Evolutionary conservation across 1,140 invertebrate genomes (phyloP).

Genomic region (Zophobas atratus): DNA sequence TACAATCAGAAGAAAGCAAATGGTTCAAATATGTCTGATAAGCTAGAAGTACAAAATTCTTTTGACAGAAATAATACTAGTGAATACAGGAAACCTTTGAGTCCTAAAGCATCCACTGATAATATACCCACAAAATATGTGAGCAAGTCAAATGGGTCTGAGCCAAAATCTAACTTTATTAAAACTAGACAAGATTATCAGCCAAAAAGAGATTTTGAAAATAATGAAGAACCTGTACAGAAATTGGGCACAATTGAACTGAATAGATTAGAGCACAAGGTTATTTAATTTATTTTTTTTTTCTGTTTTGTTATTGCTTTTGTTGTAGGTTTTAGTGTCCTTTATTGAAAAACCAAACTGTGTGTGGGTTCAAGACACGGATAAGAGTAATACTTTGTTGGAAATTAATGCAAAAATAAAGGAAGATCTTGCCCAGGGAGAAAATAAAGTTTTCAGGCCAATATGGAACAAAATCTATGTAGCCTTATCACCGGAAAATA

Average conservation of each 20-base stretch:
- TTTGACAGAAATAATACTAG: too few species aligned
- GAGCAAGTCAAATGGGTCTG: too few species aligned
- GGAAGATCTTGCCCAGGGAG: not conserved
- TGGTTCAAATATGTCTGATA: too few species aligned
- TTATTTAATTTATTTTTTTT: slow-evolving; percentile 5
- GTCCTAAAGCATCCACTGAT: too few species aligned
- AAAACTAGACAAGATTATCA: too few species aligned
- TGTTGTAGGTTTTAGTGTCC: slow-evolving; percentile 30
- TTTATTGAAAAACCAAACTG: slow-evolving; percentile 37
- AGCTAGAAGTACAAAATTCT: too few species aligned
- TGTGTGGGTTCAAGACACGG: slow-evolving; percentile 40
- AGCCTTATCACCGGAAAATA: slow-evolving; percentile 20
- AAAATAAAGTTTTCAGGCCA: slow-evolving; percentile 1
- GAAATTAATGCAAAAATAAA: slow-evolving; percentile 14
- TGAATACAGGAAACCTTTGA: too few species aligned
- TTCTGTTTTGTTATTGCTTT: not conserved
- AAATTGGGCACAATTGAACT: not conserved
- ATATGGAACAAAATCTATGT: slow-evolving; percentile 22
- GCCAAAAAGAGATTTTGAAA: not conserved
- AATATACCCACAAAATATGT: too few species aligned
- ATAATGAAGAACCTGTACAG: not conserved
- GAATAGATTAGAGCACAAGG: slow-evolving; percentile 1
- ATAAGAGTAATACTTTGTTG: slow-evolving; percentile 1
- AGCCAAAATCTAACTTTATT: too few species aligned
- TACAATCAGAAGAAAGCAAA: too few species aligned